Base-by-base conservation (phyloP, 2,797 vertebrate genomes). In the Ambastaia sidthimunki region DNA sequence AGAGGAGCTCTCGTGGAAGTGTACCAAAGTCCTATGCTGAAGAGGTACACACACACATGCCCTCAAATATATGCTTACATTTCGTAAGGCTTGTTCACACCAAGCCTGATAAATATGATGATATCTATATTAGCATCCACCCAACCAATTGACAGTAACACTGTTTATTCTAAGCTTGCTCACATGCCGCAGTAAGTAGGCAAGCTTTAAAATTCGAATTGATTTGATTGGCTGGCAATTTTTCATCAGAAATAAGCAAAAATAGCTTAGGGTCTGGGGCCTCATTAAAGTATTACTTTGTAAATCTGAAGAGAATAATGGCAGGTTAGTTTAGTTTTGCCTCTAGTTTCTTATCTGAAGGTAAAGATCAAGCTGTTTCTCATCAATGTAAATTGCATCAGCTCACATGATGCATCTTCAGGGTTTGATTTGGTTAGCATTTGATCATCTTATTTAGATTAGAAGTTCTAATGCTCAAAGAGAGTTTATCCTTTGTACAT, bases 11-110 rank as follows among this genome's bases (percentile, higher is more conserved):
- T 28, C 25, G 71, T 66, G 60, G 69, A 34, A 41, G 78, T 0
- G 7, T 62, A 4, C 10, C 66, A 7, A 85, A 78, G 44, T 78
- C 74, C 12, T 80, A 78, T 12, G 47, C 57, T 34, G 72, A 87
- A 3, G 83, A 87, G 84, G 87, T 88, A 78, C n/a, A 48, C 2
- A 19, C 16, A 37, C 59, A 44, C 41, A n/a, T n/a, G 48, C 67
- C 21, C 71, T 57, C 44, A 67, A 48, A 48, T 62, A 44, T 47
- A 48, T 57, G 3, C 2, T 5, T 37, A 12, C 3, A 63, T 70
- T 10, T 70, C 25, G 11, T 34, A 28, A 41, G 34, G 7, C 37
- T 7, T 41, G 37, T 41, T 41, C 37, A 41, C 37, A 41, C 37
- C 37, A 41, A 41, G 9, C 7, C 7, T 9, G 34, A 37, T 37